Conservation (phyloP, 2,797 vertebrate genomes). For the Enoplosus armatus region DNA sequence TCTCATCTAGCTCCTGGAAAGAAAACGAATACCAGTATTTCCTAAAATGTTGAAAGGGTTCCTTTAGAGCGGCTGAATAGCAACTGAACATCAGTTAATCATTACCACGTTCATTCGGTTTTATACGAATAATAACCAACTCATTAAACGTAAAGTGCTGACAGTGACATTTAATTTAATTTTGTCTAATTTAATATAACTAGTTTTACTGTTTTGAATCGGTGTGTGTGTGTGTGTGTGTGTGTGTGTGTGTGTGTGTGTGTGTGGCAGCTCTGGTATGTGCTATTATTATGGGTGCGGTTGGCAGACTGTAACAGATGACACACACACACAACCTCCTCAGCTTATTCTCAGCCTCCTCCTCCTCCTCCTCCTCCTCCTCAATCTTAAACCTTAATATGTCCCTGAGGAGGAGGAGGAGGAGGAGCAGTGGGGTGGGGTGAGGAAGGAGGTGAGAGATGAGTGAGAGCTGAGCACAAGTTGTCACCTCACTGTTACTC, state of each 20-base stretch:
- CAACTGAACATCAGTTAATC: not conserved
- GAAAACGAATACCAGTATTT: not conserved
- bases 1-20: not conserved
- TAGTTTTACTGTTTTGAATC: not conserved
- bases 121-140: not conserved
- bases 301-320: conserved; percentile 41
- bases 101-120: not conserved
- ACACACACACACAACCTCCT: conserved; percentile 28
- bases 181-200: not conserved
- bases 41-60: not conserved
- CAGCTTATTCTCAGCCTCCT: conserved; percentile 15
- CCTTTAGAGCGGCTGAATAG: not conserved
- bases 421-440: conserved; percentile 13
- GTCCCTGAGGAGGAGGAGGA: conserved; percentile 9
- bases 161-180: not conserved
- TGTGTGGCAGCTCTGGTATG: conserved; percentile 47
- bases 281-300: conserved; percentile 59
- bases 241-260: not conserved
- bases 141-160: not conserved
- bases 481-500: conserved; percentile 63
- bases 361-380: conserved; percentile 18
- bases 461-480: conserved; percentile 52
- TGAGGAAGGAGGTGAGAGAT: conserved; percentile 56
- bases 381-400: conserved; percentile 1
- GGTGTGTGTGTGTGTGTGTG: not conserved